Base-by-base conservation (phyloP, 2,797 vertebrate species). In the Syngnathus acus region DNA sequence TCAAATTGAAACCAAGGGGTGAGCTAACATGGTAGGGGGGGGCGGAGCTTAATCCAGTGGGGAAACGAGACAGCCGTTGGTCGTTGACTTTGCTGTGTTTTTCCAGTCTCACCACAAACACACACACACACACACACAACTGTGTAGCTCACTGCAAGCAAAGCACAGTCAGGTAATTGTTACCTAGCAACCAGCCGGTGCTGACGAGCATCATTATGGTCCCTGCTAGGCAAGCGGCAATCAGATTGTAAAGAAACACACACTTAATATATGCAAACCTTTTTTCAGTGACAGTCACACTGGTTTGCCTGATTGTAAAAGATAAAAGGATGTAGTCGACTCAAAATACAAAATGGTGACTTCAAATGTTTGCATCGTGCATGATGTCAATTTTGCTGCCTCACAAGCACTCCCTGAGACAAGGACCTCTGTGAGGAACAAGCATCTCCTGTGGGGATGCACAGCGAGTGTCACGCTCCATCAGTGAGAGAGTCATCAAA, bases 81-180 rank as follows among this genome's bases (percentile, higher is more conserved):
- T 71, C 65, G 72, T 81, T 62, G 72, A 66, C 65, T 73, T 77
- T 85, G 79, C 78, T 84, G 78, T 85, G 84, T 86, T 80, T 84
- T 87, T 84, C 76, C 75, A 65, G 80, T 81, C 42, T 59, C 69
- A 11, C 10, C 62, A 67, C 48, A 45, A 43, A 65, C 72, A 73
- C 68, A 65, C 40, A 64, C 70, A 65, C 40, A 64, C 70, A 79
- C 75, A 76, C 50, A 75, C 38, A 64, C 71, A 69, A 82, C 83
- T 77, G 78, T 85, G 82, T 84, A 82, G 85, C 84, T 85, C 85
- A 83, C 82, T 77, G 84, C 80, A 81, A 86, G 89, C 81, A 84
- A 86, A 90, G 84, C 87, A 85, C 83, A 89, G 88, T 91, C 89
- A 92, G 91, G 90, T 90, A 91, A 89, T 88, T 88, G 91, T 91